Conservation (phyloP, 1,140 invertebrate species). For the Drosophila saltans region DNA sequence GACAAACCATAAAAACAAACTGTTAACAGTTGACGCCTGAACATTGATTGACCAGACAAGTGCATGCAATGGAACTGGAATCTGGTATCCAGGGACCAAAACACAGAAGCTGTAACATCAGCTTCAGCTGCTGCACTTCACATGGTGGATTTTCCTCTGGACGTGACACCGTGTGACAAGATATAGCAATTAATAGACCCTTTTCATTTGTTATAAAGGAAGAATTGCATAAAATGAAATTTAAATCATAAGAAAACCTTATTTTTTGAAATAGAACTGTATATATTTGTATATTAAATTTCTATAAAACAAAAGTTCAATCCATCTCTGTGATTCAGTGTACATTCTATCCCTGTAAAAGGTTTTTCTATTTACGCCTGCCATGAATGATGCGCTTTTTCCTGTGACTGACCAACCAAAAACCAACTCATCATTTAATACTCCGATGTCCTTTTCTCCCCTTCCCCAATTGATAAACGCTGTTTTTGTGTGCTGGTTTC, state of each 20-base stretch:
- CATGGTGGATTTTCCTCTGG: conserved; percentile 37
- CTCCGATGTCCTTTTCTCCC: background rate
- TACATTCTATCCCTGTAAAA: conserved; percentile 25
- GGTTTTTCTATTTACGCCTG: conserved; percentile 11
- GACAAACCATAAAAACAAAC: conserved; percentile 76
- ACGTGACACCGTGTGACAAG: conserved; percentile 45
- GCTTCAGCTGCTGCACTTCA: conserved; percentile 72
- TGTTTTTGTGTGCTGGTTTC: conserved; percentile 53
- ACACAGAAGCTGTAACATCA: conserved; percentile 32
- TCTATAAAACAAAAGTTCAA: too few species aligned
- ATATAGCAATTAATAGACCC: conserved; percentile 15
- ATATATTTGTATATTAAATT: too few species aligned
- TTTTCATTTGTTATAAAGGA: background rate
- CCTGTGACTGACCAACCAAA: conserved; percentile 51
- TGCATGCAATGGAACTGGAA: conserved; percentile 68
- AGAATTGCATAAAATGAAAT: background rate
- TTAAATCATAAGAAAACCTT: too few species aligned
- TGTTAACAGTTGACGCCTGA: conserved; percentile 68
- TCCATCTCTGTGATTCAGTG: conserved; percentile 14
- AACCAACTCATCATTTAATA: conserved; percentile 22
- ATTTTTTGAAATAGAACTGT: too few species aligned
- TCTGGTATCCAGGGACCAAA: conserved; percentile 30
- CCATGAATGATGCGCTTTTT: conserved; percentile 72
- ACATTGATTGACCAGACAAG: conserved; percentile 80
- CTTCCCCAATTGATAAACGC: conserved; percentile 45